Conservation (phyloP, 2,797 vertebrate species). For the Discoglossus pictus region DNA sequence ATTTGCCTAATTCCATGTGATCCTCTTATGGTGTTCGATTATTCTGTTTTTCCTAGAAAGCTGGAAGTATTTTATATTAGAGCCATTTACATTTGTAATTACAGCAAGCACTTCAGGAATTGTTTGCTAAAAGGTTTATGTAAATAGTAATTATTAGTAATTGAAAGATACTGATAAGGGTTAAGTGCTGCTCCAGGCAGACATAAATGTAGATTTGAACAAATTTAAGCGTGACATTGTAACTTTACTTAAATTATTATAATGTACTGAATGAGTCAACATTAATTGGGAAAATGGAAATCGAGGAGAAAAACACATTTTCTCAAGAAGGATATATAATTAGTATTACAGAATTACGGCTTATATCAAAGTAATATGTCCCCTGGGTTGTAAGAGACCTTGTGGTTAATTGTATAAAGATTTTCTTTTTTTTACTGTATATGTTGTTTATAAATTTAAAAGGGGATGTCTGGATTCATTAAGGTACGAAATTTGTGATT, state of each 20-base stretch:
- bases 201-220: constrained; percentile 54
- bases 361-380: background rate
- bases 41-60: constrained; percentile 52
- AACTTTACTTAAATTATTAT: constrained; percentile 55
- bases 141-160: constrained; percentile 86
- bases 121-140: constrained; percentile 79
- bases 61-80: constrained; percentile 59
- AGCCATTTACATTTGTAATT: constrained; percentile 85
- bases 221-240: constrained; percentile 57
- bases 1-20: constrained; percentile 47
- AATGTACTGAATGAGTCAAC: constrained; percentile 60
- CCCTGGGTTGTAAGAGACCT: too few species aligned
- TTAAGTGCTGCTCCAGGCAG: constrained; percentile 72
- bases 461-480: too few species aligned
- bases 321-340: constrained; percentile 2
- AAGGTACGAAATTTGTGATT: too few species aligned
- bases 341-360: background rate
- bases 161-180: constrained; percentile 74
- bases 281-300: constrained; percentile 52
- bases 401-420: background rate
- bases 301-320: constrained; percentile 54
- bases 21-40: constrained; percentile 49
- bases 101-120: constrained; percentile 75
- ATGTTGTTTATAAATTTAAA: too few species aligned
- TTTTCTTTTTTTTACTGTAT: background rate